These are phyloP conservation scores for Porites australiensis DNA, from an alignment of 64 coral and sea anemone genomes.

Conservation along the genomic window DNA sequence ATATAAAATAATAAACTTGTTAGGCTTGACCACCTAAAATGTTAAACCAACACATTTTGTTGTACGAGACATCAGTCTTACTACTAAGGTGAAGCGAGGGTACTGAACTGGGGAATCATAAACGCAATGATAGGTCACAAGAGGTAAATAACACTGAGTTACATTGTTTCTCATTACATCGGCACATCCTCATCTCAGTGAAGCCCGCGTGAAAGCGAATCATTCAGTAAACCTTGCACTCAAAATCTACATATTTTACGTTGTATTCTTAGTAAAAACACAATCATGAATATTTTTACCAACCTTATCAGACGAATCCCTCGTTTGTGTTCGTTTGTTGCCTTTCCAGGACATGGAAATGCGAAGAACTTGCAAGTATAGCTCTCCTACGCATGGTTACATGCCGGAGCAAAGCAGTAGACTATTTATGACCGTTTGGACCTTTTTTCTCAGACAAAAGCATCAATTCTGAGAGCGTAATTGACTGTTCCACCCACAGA, in stretches of 20 bases:
- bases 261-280: not conserved
- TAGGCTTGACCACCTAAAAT: conserved; percentile 13
- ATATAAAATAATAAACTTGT: conserved; percentile 10
- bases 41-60: not conserved
- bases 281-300: not conserved
- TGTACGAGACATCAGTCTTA: conserved; percentile 8
- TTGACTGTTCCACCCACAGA: not conserved
- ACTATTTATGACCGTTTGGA: conserved; percentile 4
- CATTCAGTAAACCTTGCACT: not conserved
- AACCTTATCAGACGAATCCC: conserved; percentile 49
- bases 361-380: conserved; percentile 57
- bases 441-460: not conserved
- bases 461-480: not conserved
- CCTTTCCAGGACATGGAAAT: conserved; percentile 45
- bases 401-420: conserved; percentile 46
- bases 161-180: too few relatives aligned
- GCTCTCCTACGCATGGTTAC: conserved; percentile 20
- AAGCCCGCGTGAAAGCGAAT: not conserved
- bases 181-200: not conserved
- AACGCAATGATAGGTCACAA: too few relatives aligned
- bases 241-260: not conserved
- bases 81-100: conserved; percentile 3
- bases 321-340: conserved; percentile 21
- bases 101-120: not conserved
- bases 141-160: too few relatives aligned